phyloP scores from a whole-genome alignment of 1,140 invertebrate genomes.

The Oncopeltus fasciatus region DNA sequence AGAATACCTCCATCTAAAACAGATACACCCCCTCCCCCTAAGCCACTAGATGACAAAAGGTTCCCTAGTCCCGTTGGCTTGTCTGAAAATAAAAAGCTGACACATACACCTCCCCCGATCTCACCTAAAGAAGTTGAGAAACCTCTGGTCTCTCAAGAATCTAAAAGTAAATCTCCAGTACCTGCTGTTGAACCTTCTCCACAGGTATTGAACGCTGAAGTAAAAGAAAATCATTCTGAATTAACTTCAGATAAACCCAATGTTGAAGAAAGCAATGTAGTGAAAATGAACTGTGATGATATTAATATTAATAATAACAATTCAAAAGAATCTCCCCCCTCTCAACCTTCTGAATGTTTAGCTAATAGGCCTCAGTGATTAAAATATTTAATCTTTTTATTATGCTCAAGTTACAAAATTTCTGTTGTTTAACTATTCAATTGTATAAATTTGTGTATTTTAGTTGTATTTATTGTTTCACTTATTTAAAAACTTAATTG shows the following conservation, averaged over 20 bases:
- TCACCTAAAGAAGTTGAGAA: neutral
- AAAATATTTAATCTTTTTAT: neutral
- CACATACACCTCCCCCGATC: neutral
- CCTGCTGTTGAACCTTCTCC: neutral
- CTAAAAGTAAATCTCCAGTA: neutral
- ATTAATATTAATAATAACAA: slow-evolving; percentile 3
- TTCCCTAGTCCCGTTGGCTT: neutral
- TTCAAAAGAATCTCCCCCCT: slow-evolving; percentile 5
- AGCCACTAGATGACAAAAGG: neutral
- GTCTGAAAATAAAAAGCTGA: neutral
- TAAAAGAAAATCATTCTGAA: neutral
- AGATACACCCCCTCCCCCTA: neutral
- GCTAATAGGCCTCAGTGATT: neutral
- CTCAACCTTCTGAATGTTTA: neutral
- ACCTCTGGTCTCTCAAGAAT: neutral
- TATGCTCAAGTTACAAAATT: neutral
- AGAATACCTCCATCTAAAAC: slow-evolving; percentile 21
- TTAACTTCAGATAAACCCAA: neutral
- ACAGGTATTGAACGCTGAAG: neutral
- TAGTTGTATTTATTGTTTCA: too few species aligned
- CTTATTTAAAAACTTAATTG: too few species aligned
- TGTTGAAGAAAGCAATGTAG: neutral
- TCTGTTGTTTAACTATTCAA: neutral
- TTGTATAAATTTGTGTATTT: neutral
- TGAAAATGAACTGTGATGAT: slow-evolving; percentile 8